A percentile compares a stretch with the other conserved stretches of the same genome.
These are phyloP conservation scores for Glossophaga mutica DNA, from an alignment of 2,797 vertebrate genomes.

Conservation along the genomic window DNA sequence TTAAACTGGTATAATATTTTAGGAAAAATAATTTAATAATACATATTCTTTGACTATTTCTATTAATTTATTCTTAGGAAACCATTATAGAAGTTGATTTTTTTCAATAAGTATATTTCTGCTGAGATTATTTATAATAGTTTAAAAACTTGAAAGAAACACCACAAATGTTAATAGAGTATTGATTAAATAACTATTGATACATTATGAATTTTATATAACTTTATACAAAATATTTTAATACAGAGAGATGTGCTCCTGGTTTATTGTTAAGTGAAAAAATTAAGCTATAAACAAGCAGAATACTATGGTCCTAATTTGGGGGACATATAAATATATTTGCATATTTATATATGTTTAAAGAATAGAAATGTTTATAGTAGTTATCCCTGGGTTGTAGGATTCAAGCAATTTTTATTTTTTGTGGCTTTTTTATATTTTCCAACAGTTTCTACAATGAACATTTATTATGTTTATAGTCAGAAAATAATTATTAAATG, in stretches of 20 bases:
- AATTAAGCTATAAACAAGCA: background rate
- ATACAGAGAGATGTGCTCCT: background rate
- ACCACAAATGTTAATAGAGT: background rate
- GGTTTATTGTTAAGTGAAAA: background rate
- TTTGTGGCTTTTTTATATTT: background rate
- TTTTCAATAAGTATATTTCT: background rate
- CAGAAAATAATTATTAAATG: slow-evolving; percentile 7
- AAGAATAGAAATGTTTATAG: background rate
- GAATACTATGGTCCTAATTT: background rate
- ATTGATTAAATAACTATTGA: background rate
- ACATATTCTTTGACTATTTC: background rate
- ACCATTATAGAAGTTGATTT: background rate
- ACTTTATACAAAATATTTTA: slow-evolving; percentile 13
- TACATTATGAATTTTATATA: background rate
- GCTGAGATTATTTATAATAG: background rate
- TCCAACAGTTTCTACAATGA: background rate
- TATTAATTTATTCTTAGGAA: background rate
- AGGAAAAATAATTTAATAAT: background rate
- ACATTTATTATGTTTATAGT: background rate
- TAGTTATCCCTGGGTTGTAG: background rate
- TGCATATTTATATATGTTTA: background rate
- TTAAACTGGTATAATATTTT: background rate
- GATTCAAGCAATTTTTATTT: background rate
- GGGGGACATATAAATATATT: background rate
- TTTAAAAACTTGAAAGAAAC: background rate